These are phyloP conservation scores for Penelope pileata DNA, from an alignment of 2,113 vertebrate genomes.

Conservation along the genomic window DNA sequence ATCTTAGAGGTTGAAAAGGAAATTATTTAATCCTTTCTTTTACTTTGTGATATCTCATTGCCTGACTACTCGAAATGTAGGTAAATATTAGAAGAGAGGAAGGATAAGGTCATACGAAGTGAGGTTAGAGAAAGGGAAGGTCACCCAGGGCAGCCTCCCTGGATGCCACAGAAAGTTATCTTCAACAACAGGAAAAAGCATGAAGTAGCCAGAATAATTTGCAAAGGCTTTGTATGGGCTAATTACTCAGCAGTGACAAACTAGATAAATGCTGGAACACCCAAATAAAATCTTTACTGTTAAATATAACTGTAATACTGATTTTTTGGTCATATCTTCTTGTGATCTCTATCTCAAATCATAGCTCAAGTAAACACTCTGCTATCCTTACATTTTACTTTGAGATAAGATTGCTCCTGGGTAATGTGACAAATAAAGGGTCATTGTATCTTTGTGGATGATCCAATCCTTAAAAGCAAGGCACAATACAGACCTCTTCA, in stretches of 20 bases:
- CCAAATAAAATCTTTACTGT: not conserved
- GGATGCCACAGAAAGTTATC: constrained; percentile 20
- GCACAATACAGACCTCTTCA: not conserved
- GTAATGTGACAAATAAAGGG: not conserved
- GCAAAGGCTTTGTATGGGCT: not conserved
- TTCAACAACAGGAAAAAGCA: constrained; percentile 31
- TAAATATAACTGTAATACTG: not conserved
- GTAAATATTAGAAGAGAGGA: constrained; percentile 1
- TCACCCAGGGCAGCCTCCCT: not conserved
- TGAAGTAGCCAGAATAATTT: not conserved
- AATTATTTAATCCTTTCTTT: not conserved
- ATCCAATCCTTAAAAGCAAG: not conserved
- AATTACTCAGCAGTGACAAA: not conserved
- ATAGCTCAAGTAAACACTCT: constrained; percentile 16
- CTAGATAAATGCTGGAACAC: not conserved
- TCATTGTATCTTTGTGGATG: not conserved
- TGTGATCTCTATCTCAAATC: not conserved
- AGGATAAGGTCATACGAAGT: not conserved
- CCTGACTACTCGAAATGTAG: not conserved
- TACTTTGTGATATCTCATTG: not conserved
- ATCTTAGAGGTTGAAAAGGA: not conserved
- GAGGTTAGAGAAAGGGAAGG: not conserved
- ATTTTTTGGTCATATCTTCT: not conserved
- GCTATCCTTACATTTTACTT: constrained; percentile 2
- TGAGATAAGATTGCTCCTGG: not conserved